These are phyloP conservation scores for Sminthurinus signatus DNA, from an alignment of 1,140 invertebrate genomes.

Conservation along the genomic window DNA sequence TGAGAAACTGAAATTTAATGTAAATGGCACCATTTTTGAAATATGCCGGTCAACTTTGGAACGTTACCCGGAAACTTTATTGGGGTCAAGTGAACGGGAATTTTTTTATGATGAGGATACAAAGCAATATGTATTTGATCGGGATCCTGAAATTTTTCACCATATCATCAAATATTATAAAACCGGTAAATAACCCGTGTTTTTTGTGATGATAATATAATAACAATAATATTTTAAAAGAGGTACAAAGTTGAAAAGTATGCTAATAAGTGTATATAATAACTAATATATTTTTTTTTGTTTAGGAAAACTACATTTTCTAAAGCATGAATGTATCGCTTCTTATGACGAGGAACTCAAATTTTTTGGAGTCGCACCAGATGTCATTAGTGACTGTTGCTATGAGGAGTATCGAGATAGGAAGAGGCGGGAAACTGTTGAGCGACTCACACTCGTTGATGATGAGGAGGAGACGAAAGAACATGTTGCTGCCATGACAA, in stretches of 20 bases:
- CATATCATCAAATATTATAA: slow-evolving; percentile 99
- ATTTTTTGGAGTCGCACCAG: slow-evolving; percentile 99
- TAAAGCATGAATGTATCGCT: slow-evolving; percentile 97
- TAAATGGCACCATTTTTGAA: slow-evolving; percentile 89
- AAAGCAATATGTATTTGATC: slow-evolving; percentile 98
- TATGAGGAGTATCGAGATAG: slow-evolving; percentile 97
- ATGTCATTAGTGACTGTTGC: slow-evolving; percentile 97
- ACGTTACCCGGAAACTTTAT: slow-evolving; percentile 96
- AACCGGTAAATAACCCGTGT: slow-evolving; percentile 82
- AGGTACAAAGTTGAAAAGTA: no score
- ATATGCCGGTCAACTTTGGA: slow-evolving; percentile 98
- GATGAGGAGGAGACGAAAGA: slow-evolving; percentile 87
- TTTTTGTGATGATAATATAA: neutral
- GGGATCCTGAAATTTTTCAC: slow-evolving; percentile 97
- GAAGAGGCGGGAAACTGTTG: slow-evolving; percentile 92
- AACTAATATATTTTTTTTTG: no score
- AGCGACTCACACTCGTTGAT: slow-evolving; percentile 94
- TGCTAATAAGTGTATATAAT: no score
- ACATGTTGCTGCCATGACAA: slow-evolving; percentile 65
- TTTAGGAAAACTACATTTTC: slow-evolving; percentile 84
- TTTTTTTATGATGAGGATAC: slow-evolving; percentile 99
- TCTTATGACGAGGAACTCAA: slow-evolving; percentile 98
- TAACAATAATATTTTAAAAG: neutral
- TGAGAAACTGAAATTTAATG: slow-evolving; percentile 85
- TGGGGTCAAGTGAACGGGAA: slow-evolving; percentile 96